Conservation (phyloP, 2,113 vertebrate species). For the Zonotrichia leucophrys region DNA sequence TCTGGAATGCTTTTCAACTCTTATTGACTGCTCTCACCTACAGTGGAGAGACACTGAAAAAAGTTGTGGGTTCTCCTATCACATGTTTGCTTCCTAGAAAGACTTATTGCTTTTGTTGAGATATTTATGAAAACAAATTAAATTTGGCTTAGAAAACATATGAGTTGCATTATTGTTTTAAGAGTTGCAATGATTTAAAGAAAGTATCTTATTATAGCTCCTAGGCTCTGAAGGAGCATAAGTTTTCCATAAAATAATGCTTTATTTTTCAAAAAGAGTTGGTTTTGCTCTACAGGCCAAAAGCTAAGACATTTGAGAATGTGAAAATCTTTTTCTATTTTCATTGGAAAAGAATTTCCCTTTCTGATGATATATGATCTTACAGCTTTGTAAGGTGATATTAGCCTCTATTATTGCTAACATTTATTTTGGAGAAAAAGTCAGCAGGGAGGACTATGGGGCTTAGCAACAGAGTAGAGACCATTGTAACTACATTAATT, state of each 20-base stretch:
- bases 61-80: background rate
- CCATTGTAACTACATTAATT: conserved; percentile 17
- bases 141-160: background rate
- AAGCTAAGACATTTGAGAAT: conserved; percentile 20
- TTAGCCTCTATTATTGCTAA: background rate
- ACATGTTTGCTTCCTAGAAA: background rate
- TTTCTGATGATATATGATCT: conserved; percentile 20
- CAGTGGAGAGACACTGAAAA: background rate
- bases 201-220: background rate
- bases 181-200: background rate
- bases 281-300: conserved; percentile 4
- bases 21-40: background rate
- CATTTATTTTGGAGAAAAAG: conserved; percentile 15
- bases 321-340: conserved; percentile 11
- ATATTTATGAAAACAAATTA: background rate
- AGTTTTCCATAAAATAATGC: conserved; percentile 31
- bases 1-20: conserved; percentile 3
- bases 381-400: conserved; percentile 29
- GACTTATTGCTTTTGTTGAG: background rate
- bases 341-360: conserved; percentile 8
- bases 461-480: background rate
- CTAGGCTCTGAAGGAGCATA: background rate
- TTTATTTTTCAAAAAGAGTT: background rate
- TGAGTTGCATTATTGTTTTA: background rate
- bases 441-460: background rate